These are phyloP conservation scores for Pterophyllum scalare DNA, from an alignment of 2,113 vertebrate genomes.

Conservation along the genomic window DNA sequence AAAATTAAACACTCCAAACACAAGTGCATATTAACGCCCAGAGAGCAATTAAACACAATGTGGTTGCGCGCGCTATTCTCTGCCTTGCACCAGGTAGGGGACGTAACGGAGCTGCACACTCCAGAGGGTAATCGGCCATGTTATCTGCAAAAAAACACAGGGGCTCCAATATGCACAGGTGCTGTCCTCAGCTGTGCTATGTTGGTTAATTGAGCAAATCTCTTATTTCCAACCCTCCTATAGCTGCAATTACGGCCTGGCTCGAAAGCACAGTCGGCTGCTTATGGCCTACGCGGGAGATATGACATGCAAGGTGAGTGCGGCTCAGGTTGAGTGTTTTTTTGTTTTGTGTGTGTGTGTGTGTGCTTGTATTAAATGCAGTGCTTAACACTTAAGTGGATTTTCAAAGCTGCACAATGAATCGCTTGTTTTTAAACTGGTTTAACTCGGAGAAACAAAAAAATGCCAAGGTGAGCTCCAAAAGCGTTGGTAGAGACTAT, in stretches of 20 bases:
- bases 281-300: constrained; percentile 62
- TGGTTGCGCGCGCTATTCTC: constrained; percentile 29
- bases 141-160: constrained; percentile 63
- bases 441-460: constrained; percentile 6
- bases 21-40: constrained; percentile 66
- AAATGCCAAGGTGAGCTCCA: constrained; percentile 9
- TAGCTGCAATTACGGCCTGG: constrained; percentile 75
- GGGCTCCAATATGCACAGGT: constrained; percentile 77
- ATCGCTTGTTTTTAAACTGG: background rate
- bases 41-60: constrained; percentile 76
- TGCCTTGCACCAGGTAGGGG: constrained; percentile 72
- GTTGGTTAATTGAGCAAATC: constrained; percentile 84
- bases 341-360: background rate
- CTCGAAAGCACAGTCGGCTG: constrained; percentile 53
- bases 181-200: constrained; percentile 79
- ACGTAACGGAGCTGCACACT: constrained; percentile 54
- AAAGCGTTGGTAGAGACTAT: background rate
- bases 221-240: constrained; percentile 80
- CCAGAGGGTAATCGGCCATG: constrained; percentile 79
- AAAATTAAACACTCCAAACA: constrained; percentile 75
- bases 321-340: constrained; percentile 23
- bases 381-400: constrained; percentile 12
- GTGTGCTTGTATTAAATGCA: background rate
- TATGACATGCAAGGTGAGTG: constrained; percentile 59
- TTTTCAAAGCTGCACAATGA: background rate